These are phyloP conservation scores for Daboia siamensis DNA, from an alignment of 2,113 vertebrate species.

Conservation along the genomic window DNA sequence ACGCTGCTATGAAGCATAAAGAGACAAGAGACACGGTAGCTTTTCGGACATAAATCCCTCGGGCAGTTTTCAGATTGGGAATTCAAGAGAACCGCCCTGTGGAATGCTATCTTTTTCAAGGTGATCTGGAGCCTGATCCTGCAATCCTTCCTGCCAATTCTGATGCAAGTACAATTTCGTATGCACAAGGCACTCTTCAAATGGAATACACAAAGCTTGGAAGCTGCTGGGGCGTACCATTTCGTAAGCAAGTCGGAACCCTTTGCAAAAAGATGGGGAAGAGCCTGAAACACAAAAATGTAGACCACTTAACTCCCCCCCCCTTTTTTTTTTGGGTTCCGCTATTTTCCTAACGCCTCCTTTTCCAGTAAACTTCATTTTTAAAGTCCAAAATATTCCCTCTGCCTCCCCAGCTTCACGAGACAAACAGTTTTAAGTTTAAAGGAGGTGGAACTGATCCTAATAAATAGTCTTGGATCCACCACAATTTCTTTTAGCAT, in stretches of 20 bases:
- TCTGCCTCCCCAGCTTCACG: neutral
- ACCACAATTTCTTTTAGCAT: neutral
- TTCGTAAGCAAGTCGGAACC: neutral
- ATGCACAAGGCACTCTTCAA: neutral
- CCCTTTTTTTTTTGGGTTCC: constrained; percentile 28
- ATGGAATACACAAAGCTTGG: neutral
- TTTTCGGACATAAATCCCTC: neutral
- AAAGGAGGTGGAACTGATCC: neutral
- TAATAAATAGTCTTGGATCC: neutral
- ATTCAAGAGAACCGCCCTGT: neutral
- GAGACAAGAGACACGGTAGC: neutral
- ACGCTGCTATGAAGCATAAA: neutral
- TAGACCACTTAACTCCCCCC: neutral
- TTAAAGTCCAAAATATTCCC: constrained; percentile 14
- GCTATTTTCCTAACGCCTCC: neutral
- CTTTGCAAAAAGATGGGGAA: neutral
- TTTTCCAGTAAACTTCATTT: constrained; percentile 12
- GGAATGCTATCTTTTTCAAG: neutral
- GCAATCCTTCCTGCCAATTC: neutral
- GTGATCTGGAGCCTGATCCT: neutral
- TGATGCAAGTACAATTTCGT: neutral
- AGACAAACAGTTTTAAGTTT: constrained; percentile 15
- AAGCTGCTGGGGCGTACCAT: neutral
- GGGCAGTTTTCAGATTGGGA: neutral
- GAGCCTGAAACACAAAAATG: neutral